Evolutionary conservation across 2,797 vertebrate genomes (phyloP).

Genomic region (Crenichthys baileyi): DNA sequence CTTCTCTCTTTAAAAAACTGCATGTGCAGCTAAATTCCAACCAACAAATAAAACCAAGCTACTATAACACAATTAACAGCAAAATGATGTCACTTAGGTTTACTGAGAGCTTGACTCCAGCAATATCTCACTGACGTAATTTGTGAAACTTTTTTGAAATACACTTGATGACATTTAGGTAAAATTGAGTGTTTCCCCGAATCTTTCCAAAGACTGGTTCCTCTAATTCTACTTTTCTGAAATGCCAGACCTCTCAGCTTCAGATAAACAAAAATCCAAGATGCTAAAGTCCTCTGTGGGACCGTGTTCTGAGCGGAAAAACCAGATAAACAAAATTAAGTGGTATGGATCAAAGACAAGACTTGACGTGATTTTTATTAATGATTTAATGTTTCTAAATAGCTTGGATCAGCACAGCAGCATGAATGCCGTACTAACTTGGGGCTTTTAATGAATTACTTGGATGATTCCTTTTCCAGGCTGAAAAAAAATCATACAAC

Average conservation of each 20-base stretch:
- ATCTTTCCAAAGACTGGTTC: neutral
- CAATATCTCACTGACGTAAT: conserved; percentile 27
- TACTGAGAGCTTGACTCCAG: conserved; percentile 19
- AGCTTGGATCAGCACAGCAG: neutral
- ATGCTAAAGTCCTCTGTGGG: neutral
- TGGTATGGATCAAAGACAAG: neutral
- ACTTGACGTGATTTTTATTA: neutral
- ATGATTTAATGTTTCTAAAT: neutral
- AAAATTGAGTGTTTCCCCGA: neutral
- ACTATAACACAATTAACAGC: conserved; percentile 34
- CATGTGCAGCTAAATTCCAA: conserved; percentile 31
- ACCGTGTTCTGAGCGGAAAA: neutral
- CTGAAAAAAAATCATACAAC: neutral
- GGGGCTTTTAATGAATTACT: neutral
- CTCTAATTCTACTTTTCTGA: neutral
- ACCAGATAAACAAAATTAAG: neutral
- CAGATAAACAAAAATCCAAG: neutral
- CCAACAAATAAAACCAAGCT: conserved; percentile 33
- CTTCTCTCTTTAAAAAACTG: conserved; percentile 30
- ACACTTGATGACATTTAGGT: conserved; percentile 22
- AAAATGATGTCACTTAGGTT: conserved; percentile 11
- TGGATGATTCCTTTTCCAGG: neutral
- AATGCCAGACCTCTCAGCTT: neutral
- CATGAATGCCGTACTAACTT: neutral
- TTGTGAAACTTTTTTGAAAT: conserved; percentile 19